Percentiles rank a stretch among this genome's conserved stretches.
These are phyloP conservation scores for Mallotus villosus DNA, from an alignment of 2,797 vertebrate species.

Conservation along the genomic window DNA sequence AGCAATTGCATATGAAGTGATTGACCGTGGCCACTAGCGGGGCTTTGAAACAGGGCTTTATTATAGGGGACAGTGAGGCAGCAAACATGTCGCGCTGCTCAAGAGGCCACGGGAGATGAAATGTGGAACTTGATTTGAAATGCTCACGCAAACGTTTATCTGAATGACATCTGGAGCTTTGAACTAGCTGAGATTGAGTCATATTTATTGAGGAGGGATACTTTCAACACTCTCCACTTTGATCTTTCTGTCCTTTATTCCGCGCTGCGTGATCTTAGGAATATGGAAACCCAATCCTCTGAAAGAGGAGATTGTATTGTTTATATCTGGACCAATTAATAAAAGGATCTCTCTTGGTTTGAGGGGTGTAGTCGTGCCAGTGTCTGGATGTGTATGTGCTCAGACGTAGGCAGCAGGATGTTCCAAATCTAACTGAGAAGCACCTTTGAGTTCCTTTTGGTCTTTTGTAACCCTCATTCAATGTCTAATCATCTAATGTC, in stretches of 20 bases:
- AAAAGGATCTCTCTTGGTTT: not conserved
- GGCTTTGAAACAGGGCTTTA: not conserved
- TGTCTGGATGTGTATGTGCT: too few relatives aligned
- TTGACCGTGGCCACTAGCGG: slow-evolving; percentile 1
- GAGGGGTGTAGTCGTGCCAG: too few relatives aligned
- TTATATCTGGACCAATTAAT: not conserved
- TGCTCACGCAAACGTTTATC: slow-evolving; percentile 8
- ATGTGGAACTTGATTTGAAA: not conserved
- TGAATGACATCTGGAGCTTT: not conserved
- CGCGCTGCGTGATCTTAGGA: not conserved
- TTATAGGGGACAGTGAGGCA: not conserved
- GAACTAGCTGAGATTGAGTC: slow-evolving; percentile 10
- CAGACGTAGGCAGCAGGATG: too few relatives aligned
- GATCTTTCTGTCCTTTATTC: slow-evolving; percentile 8
- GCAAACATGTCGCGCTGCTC: not conserved
- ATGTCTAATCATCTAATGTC: too few relatives aligned
- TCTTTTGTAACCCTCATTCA: too few relatives aligned
- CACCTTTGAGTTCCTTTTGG: too few relatives aligned
- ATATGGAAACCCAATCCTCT: not conserved
- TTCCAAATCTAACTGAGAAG: too few relatives aligned
- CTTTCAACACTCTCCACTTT: slow-evolving; percentile 3
- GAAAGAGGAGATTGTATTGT: not conserved
- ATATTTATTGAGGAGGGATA: slow-evolving; percentile 8
- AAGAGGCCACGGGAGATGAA: slow-evolving; percentile 4
- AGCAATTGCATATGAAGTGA: not conserved